Evolutionary conservation across 2,797 vertebrate species (phyloP).

Genomic region (Amniataba percoides): DNA sequence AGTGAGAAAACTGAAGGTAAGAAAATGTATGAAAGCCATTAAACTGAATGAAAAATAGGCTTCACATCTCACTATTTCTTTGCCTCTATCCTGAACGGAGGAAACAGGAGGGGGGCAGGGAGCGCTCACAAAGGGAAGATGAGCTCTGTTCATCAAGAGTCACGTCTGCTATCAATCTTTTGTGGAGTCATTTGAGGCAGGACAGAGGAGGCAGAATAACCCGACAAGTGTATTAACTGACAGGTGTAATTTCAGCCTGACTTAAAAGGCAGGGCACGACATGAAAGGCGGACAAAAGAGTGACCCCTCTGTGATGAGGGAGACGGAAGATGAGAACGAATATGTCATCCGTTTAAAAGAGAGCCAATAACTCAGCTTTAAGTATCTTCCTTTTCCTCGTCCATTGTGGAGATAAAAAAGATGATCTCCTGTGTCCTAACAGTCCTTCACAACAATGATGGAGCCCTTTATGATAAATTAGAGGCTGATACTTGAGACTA

Average conservation of each 20-base stretch:
- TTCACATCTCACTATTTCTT: not conserved
- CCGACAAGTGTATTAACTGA: conserved; percentile 55
- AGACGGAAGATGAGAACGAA: conserved; percentile 34
- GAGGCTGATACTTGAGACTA: conserved; percentile 18
- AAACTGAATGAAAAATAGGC: not conserved
- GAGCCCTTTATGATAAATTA: conserved; percentile 31
- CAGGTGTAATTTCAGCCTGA: conserved; percentile 73
- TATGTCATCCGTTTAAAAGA: conserved; percentile 40
- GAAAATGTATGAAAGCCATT: not conserved
- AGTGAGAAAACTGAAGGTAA: not conserved
- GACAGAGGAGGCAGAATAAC: conserved; percentile 13
- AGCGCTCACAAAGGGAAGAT: conserved; percentile 42
- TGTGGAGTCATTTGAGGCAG: not conserved
- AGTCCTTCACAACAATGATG: conserved; percentile 34
- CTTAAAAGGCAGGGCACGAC: conserved; percentile 54
- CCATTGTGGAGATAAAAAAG: conserved; percentile 43
- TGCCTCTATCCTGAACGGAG: not conserved
- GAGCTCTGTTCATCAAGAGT: conserved; percentile 49
- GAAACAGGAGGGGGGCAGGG: not conserved
- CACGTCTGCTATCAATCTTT: conserved; percentile 52
- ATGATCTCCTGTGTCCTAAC: conserved; percentile 21
- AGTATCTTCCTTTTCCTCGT: conserved; percentile 33
- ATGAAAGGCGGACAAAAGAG: conserved; percentile 54
- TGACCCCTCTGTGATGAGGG: conserved; percentile 42
- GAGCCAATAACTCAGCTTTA: conserved; percentile 49